phyloP scores from a whole-genome alignment of 2,113 vertebrate genomes.

The Pungitius pungitius region DNA sequence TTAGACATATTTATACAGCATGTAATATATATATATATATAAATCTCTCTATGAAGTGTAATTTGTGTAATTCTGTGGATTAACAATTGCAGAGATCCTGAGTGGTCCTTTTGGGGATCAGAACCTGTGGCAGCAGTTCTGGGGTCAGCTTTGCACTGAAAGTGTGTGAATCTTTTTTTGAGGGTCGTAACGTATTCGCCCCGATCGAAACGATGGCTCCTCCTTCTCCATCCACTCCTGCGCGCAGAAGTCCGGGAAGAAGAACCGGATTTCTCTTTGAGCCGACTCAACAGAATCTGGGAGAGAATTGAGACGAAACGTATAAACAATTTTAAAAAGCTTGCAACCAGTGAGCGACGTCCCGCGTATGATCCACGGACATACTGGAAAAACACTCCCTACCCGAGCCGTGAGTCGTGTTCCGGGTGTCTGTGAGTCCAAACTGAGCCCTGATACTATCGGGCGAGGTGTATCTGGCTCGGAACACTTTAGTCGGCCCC shows the following conservation, averaged over 20 bases:
- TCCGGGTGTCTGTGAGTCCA: constrained; percentile 95
- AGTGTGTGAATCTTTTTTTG: constrained; percentile 76
- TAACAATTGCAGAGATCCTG: not conserved
- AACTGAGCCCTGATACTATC: constrained; percentile 87
- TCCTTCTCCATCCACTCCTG: constrained; percentile 86
- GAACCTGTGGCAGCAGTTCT: constrained; percentile 9
- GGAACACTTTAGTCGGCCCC: constrained; percentile 95
- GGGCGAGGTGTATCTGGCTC: constrained; percentile 83
- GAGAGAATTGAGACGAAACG: constrained; percentile 1
- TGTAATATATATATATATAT: not conserved
- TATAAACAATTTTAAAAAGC: not conserved
- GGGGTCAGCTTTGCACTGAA: constrained; percentile 50
- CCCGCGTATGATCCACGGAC: not conserved
- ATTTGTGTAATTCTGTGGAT: not conserved
- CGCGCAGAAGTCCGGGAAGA: constrained; percentile 89
- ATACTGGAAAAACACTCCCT: constrained; percentile 2
- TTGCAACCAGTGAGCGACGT: not conserved
- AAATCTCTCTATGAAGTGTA: not conserved
- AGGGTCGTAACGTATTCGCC: constrained; percentile 71
- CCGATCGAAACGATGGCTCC: constrained; percentile 80
- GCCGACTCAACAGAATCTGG: constrained; percentile 90
- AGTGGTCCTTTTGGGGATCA: not conserved
- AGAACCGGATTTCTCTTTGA: constrained; percentile 88
- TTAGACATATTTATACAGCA: not conserved
- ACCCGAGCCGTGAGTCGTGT: constrained; percentile 96